A percentile compares a stretch with the other conserved stretches of the same genome.
Conservation (phyloP, 2,113 vertebrate genomes). For the Nanorana parkeri region DNA sequence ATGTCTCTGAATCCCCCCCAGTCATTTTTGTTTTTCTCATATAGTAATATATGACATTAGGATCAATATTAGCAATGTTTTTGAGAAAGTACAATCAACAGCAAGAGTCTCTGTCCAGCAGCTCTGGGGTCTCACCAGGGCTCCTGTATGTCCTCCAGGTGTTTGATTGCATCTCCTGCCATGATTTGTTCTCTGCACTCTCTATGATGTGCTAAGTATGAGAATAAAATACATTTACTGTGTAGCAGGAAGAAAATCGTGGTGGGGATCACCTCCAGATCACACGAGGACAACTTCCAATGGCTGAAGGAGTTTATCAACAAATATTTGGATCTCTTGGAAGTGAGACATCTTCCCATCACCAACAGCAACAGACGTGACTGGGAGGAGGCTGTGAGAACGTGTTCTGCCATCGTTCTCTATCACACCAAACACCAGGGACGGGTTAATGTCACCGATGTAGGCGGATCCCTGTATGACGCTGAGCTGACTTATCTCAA, state of each 20-base stretch:
- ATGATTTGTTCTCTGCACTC: too few relatives aligned
- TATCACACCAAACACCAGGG: conserved; percentile 27
- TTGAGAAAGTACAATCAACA: too few relatives aligned
- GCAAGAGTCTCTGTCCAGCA: too few relatives aligned
- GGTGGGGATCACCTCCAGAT: conserved; percentile 24
- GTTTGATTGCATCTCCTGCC: too few relatives aligned
- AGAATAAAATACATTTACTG: not conserved
- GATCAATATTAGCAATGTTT: too few relatives aligned
- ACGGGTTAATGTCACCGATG: not conserved
- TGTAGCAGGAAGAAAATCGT: not conserved
- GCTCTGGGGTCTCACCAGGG: too few relatives aligned
- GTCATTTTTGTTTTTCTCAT: too few relatives aligned
- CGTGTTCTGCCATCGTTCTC: conserved; percentile 1
- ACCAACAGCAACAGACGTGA: not conserved
- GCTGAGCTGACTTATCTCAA: not conserved
- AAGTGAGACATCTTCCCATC: conserved; percentile 23
- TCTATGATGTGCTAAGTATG: not conserved
- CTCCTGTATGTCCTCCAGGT: not conserved
- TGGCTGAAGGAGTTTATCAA: conserved; percentile 14
- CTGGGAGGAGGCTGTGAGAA: not conserved
- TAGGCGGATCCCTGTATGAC: not conserved
- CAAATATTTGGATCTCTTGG: not conserved
- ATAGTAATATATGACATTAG: too few relatives aligned
- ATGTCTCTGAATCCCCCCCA: too few relatives aligned
- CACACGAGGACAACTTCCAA: not conserved